Conservation (phyloP, 2,797 vertebrate genomes). For the Decapterus maruadsi region DNA sequence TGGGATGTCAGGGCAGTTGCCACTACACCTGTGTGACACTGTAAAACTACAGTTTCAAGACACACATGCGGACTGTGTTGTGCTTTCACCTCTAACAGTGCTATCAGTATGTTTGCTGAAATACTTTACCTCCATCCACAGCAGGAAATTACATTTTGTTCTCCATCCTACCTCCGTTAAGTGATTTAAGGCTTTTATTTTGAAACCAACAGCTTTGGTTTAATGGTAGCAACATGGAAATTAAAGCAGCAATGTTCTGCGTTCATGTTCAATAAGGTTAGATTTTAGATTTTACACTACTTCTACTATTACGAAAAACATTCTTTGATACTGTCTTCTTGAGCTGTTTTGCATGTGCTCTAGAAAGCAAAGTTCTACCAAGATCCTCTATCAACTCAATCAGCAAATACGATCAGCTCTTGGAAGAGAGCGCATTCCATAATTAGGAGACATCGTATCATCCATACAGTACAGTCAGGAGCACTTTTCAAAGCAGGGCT, state of each 20-base stretch:
- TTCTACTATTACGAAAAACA: background rate
- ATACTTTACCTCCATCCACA: background rate
- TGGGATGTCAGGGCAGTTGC: slow-evolving; percentile 51
- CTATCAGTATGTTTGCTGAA: slow-evolving; percentile 2
- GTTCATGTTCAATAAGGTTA: background rate
- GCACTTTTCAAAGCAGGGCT: slow-evolving; percentile 79
- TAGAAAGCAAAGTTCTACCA: slow-evolving; percentile 50
- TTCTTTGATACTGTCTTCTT: background rate
- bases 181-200: background rate
- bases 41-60: slow-evolving; percentile 38
- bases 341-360: slow-evolving; percentile 29
- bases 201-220: slow-evolving; percentile 1
- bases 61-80: slow-evolving; percentile 16
- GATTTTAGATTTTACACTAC: background rate
- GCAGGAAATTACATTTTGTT: background rate
- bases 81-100: slow-evolving; percentile 12
- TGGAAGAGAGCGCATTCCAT: slow-evolving; percentile 57
- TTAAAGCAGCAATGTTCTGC: background rate
- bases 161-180: background rate
- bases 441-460: slow-evolving; percentile 72
- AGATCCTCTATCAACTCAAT: slow-evolving; percentile 61
- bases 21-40: slow-evolving; percentile 37
- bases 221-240: background rate
- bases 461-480: slow-evolving; percentile 75
- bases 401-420: slow-evolving; percentile 70